Base-by-base conservation (phyloP, 1,140 invertebrate species). In the Solen grandis region DNA sequence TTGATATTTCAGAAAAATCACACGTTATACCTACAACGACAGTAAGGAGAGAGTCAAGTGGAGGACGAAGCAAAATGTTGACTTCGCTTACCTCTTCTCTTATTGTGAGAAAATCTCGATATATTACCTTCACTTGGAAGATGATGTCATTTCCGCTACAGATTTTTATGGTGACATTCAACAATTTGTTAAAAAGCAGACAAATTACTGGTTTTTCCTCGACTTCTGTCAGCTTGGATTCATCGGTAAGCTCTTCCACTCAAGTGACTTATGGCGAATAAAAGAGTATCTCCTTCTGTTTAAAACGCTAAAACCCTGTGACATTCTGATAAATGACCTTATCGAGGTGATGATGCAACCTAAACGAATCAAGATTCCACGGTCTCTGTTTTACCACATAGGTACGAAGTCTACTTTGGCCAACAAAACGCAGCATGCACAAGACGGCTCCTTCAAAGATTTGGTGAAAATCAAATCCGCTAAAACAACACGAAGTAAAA, bases 271-370 rank as follows among this genome's bases (percentile, higher is more conserved):
- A 29, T 95, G 96, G 5, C 96, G 95, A 93, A 92, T 98, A 38
- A 95, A 97, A 19, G 95, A 96, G 86, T 98, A 98, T 91, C 96
- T 98, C 86, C 94, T 98, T 85, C 96, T 97, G 92, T 97, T 98
- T 92, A 96, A 97, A 91, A 96, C 96, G 88, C 96, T 98, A 87
- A 97, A 98, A 93, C 97, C 97, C 0, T 97, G 97, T 0, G 97
- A 99, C 91, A 98, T 81, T 5, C 69, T 87, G 19, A 62, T 87
- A 22, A 74, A 73, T 38, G 74, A 86, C 31, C 38, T 86, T 13
- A 81, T n/a, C n/a, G 70, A 25, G 16, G 29, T 41, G 82, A 83
- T 1, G 85, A 75, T 33, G 72, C 59, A 25, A 82, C 84, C 27
- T 36, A 31, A 14, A 77, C 63, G 55, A 76, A 76, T 13, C n/a